A percentile compares a stretch with the other conserved stretches of the same genome.
These are phyloP conservation scores for Cuniculus paca DNA, from an alignment of 2,797 vertebrate species.

Conservation along the genomic window DNA sequence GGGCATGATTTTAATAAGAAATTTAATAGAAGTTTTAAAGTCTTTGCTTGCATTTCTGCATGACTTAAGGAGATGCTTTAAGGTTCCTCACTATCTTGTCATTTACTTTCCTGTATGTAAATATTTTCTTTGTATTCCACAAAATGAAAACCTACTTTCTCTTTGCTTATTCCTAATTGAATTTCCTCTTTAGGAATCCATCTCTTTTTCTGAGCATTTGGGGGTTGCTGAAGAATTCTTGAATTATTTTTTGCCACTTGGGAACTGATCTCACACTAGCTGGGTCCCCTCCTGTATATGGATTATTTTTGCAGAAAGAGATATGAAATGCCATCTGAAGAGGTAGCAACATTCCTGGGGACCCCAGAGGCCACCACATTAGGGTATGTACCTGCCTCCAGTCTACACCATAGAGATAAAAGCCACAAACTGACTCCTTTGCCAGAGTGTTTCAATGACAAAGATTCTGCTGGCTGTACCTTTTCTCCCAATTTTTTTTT, in stretches of 20 bases:
- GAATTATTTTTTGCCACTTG: conserved; percentile 92
- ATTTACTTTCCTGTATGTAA: conserved; percentile 4
- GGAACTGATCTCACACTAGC: conserved; percentile 90
- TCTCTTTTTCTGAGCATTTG: conserved; percentile 89
- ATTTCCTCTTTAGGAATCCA: conserved; percentile 81
- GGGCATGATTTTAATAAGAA: neutral
- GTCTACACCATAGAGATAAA: conserved; percentile 58
- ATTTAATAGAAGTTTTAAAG: neutral
- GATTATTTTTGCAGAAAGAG: conserved; percentile 85
- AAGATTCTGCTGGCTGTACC: neutral
- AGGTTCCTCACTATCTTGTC: neutral
- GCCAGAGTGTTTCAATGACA: neutral
- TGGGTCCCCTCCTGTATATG: conserved; percentile 90
- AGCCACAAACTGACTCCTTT: neutral
- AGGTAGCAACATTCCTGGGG: conserved; percentile 90
- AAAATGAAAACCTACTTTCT: conserved; percentile 86
- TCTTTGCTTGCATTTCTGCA: neutral
- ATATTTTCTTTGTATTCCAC: conserved; percentile 46
- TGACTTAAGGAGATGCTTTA: neutral
- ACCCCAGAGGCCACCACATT: conserved; percentile 87
- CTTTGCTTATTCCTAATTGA: conserved; percentile 75
- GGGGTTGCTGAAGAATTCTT: conserved; percentile 91
- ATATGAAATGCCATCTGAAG: conserved; percentile 69
- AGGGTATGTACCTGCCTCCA: conserved; percentile 28
- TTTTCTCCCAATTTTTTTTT: neutral